phyloP scores from a whole-genome alignment of 2,888 invertebrate genomes.

The Brachylomia viminalis region DNA sequence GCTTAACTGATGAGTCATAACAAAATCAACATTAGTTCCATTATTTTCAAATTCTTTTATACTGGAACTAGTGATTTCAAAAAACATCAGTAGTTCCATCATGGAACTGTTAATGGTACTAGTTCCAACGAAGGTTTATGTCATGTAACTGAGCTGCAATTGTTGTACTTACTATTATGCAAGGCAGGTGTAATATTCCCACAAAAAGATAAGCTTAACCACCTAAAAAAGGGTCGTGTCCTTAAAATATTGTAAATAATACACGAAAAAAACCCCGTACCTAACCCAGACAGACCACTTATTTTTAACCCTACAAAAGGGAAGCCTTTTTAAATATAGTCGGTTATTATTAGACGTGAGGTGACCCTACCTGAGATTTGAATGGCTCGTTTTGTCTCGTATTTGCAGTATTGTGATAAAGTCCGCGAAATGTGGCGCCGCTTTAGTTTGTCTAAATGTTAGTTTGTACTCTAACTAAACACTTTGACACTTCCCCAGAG shows the following conservation, averaged over 20 bases:
- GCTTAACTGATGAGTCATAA: not conserved
- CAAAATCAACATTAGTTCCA: too few species aligned
- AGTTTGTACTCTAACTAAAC: not conserved
- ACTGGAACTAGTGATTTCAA: too few species aligned
- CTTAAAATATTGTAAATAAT: slow-evolving; percentile 18
- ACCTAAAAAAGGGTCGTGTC: not conserved
- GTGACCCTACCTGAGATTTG: slow-evolving; percentile 19
- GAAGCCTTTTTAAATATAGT: slow-evolving; percentile 13
- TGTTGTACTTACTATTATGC: too few species aligned
- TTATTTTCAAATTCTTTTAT: too few species aligned
- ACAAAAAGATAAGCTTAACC: not conserved
- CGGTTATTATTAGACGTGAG: slow-evolving; percentile 11
- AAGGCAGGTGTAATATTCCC: too few species aligned
- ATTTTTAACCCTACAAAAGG: slow-evolving; percentile 16
- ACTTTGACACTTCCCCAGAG: not conserved
- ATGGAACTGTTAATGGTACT: too few species aligned
- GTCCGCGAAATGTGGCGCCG: slow-evolving; percentile 1
- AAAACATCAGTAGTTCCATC: too few species aligned
- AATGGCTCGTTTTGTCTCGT: not conserved
- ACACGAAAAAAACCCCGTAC: not conserved
- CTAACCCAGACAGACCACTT: slow-evolving; percentile 3
- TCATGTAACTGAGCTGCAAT: not conserved
- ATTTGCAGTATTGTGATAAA: slow-evolving; percentile 8
- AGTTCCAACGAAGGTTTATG: too few species aligned
- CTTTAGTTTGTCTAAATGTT: not conserved